Evolutionary conservation across 2,888 invertebrate species (phyloP).

Genomic region (Scaptomyza tumidula): DNA sequence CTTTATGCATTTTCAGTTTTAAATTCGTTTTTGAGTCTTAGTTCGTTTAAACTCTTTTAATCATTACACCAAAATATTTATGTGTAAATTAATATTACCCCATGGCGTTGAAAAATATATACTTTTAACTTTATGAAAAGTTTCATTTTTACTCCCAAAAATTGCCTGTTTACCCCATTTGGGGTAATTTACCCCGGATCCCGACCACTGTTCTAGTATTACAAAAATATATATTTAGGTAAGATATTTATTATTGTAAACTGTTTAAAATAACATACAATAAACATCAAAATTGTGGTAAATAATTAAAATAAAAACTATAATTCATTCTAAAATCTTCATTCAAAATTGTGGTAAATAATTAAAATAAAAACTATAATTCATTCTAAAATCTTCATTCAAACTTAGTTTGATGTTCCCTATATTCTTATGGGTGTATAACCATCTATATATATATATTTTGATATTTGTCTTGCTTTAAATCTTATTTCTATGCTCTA

Average conservation of each 20-base stretch:
- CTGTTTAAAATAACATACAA: background rate
- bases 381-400: background rate
- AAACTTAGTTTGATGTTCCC: background rate
- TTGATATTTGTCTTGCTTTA: background rate
- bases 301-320: background rate
- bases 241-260: background rate
- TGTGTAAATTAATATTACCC: no score
- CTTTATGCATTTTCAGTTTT: no score
- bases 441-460: background rate
- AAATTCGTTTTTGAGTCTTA: no score
- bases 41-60: no score
- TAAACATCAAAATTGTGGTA: background rate
- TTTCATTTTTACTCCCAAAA: no score
- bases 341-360: background rate
- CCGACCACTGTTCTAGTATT: no score
- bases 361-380: background rate
- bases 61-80: no score
- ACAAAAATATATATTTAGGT: background rate
- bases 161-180: no score
- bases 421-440: background rate
- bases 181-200: no score
- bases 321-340: background rate
- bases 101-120: no score
- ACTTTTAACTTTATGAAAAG: no score
- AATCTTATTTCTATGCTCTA: conserved; percentile 6